These are phyloP conservation scores for Hemibagrus wyckioides DNA, from an alignment of 2,113 vertebrate species.

Conservation along the genomic window DNA sequence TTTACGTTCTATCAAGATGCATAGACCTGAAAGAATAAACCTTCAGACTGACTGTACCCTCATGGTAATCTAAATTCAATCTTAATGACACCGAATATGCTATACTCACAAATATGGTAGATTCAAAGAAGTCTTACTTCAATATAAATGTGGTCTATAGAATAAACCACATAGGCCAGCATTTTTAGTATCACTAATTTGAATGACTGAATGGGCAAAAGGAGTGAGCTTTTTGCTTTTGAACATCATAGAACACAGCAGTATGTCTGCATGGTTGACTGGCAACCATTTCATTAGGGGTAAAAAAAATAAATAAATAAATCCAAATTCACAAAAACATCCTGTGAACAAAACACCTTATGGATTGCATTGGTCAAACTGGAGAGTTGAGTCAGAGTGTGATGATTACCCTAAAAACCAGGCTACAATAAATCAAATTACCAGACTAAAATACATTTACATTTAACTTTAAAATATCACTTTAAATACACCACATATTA, in stretches of 20 bases:
- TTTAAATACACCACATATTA: neutral
- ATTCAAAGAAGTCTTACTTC: neutral
- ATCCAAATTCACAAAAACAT: neutral
- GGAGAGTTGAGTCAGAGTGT: neutral
- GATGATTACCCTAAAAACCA: neutral
- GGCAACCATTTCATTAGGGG: neutral
- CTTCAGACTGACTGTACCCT: neutral
- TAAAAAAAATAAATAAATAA: neutral
- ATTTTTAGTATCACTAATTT: neutral
- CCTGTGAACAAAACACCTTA: neutral
- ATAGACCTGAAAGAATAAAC: neutral
- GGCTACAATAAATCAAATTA: neutral
- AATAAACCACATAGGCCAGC: neutral
- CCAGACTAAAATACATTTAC: neutral
- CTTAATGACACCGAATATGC: too few relatives aligned
- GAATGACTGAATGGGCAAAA: neutral
- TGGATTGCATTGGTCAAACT: too few relatives aligned
- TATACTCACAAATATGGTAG: neutral
- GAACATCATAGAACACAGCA: neutral
- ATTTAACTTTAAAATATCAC: neutral
- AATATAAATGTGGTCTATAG: neutral
- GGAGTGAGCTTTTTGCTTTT: neutral
- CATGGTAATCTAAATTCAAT: neutral
- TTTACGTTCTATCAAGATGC: neutral
- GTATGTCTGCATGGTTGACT: neutral